A percentile compares a stretch with the other conserved stretches of the same genome.
phyloP scores from a whole-genome alignment of 2,113 vertebrate genomes.

The Mustela nigripes region DNA sequence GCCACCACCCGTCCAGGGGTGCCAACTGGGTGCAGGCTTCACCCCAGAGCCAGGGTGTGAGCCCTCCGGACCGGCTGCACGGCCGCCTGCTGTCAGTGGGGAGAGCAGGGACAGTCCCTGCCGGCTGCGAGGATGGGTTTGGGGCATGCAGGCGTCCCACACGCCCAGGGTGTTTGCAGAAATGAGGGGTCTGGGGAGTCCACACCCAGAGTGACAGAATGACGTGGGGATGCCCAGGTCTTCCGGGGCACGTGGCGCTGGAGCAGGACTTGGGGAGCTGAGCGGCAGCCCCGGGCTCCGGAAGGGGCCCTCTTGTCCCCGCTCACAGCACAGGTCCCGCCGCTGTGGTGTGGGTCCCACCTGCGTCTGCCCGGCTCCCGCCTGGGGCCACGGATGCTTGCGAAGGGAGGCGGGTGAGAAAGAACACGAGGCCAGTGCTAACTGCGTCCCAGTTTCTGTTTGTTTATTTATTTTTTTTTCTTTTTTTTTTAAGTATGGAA shows the following conservation, averaged over 20 bases:
- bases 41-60: background rate
- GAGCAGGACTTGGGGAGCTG: fast-evolving
- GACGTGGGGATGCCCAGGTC: background rate
- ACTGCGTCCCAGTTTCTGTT: slow-evolving; percentile 83
- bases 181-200: background rate
- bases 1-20: background rate
- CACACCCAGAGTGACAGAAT: background rate
- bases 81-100: background rate
- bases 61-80: background rate
- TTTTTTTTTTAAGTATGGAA: slow-evolving; percentile 88
- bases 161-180: background rate
- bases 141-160: background rate
- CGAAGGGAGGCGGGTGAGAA: background rate
- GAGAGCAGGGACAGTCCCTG: background rate
- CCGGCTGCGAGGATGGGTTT: background rate
- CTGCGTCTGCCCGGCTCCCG: background rate
- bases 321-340: fast-evolving
- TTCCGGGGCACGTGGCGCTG: fast-evolving
- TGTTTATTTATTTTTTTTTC: slow-evolving; percentile 71
- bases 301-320: background rate
- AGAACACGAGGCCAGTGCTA: slow-evolving; percentile 46
- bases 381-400: fast-evolving
- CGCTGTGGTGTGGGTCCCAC: too few relatives aligned
- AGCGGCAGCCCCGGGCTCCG: background rate
- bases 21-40: too few relatives aligned